Evolutionary conservation across 2,888 invertebrate species (phyloP), one percentile per base, ranked within the genome.

Genomic region (Orthosia gothica): DNA sequence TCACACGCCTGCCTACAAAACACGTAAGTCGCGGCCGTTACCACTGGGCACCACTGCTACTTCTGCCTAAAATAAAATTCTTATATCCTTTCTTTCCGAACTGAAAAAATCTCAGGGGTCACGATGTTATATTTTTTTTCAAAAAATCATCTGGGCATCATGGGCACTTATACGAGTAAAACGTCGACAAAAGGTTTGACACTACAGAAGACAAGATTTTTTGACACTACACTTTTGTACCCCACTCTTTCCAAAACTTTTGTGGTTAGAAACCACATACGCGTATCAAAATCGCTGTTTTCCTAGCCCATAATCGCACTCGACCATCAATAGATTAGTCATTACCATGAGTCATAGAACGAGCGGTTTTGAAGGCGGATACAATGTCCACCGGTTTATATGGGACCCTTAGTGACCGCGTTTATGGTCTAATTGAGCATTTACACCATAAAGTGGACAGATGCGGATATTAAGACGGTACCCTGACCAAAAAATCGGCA

Each of bases 311-410:
- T 45, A 70, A 63, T 52, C 69, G 68, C 52, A 52, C 12, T 70
- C 32, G 32, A 47, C 40, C 61, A 61, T 71, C 58, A 76, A 65
- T 65, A 68, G 75, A 81, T 84, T 81, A 77, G 57, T 81, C 81
- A 86, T 71, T 75, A 63, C 52, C 47, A 47, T 86, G 84, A 81
- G 67, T 84, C 84, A 83, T 54, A 74, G 20, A n/a, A 58, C 63
- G 47, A 58, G 76, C 50, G 47, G 67, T 69, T 83, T 75, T 63
- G 49, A 71, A 75, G 64, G 63, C 79, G 58, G 69, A 72, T 54
- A 69, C 20, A 58, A 47, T 52, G 70, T 45, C 82, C 52, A 54
- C 59, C 16, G 1, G 50, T 50, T 67, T 80, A 67, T 62, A 81
- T 67, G 55, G 62, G 50, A 70, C 54, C 61, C 32, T 62, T 54